Evolutionary conservation across 2,113 vertebrate species (phyloP).

Genomic region (Tringa solitaria): DNA sequence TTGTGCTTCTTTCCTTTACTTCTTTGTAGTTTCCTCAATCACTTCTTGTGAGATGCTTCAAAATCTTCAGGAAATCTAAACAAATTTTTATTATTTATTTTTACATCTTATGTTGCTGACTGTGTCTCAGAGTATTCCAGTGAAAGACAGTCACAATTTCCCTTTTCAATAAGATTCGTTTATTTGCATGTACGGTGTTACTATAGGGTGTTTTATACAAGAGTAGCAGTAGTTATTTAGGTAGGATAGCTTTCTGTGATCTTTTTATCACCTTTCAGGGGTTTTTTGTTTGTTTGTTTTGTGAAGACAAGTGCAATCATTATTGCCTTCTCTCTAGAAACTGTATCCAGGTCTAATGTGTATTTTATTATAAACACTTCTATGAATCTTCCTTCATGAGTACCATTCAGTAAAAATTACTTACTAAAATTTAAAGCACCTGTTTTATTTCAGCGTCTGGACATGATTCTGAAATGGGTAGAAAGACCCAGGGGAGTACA

Average conservation of each 20-base stretch:
- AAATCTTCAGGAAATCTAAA: background rate
- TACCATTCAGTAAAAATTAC: background rate
- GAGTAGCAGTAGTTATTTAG: background rate
- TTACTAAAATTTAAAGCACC: background rate
- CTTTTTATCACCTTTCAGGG: background rate
- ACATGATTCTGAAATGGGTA: background rate
- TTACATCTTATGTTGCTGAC: background rate
- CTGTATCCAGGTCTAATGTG: background rate
- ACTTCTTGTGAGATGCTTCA: background rate
- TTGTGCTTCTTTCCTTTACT: background rate
- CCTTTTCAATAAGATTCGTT: background rate
- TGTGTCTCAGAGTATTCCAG: background rate
- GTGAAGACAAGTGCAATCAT: background rate
- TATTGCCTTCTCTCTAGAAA: background rate
- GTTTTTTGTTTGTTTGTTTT: too few species aligned
- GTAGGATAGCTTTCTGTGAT: background rate
- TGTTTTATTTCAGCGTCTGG: background rate
- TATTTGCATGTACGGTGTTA: background rate
- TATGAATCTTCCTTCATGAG: background rate
- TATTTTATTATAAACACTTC: background rate
- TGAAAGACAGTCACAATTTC: background rate
- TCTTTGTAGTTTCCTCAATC: background rate
- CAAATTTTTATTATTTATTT: background rate
- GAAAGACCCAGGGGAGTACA: background rate
- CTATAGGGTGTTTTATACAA: background rate